Conservation (phyloP, 2,888 invertebrate genomes). For the Tachina fera region DNA sequence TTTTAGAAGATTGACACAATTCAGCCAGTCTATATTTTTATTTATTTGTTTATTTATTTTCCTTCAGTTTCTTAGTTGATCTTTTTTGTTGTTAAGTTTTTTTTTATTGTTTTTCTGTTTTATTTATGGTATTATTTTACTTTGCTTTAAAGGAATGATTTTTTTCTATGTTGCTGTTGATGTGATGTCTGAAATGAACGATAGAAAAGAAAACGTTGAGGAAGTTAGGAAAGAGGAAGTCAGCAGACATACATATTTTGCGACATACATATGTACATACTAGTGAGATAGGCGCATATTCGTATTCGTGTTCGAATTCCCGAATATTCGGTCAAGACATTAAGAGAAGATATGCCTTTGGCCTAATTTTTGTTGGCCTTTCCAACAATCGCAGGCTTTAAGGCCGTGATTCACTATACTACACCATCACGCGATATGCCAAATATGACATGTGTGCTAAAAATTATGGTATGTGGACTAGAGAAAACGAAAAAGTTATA, state of each 20-base stretch:
- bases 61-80: constrained; percentile 25
- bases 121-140: background rate
- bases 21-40: constrained; percentile 48
- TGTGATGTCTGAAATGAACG: constrained; percentile 62
- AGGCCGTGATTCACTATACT: too few species aligned
- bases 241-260: constrained; percentile 4
- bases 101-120: constrained; percentile 24
- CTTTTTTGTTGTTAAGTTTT: constrained; percentile 14
- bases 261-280: background rate
- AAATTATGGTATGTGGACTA: too few species aligned
- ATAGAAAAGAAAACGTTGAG: constrained; percentile 18
- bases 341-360: too few species aligned
- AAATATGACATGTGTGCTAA: too few species aligned
- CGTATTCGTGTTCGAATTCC: background rate
- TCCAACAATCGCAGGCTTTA: too few species aligned
- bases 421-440: too few species aligned
- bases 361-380: too few species aligned
- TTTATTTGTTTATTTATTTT: constrained; percentile 39
- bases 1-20: constrained; percentile 67
- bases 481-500: too few species aligned
- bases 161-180: background rate
- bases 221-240: constrained; percentile 8
- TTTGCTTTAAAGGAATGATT: constrained; percentile 60
- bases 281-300: background rate
- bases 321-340: too few species aligned